Base-by-base conservation (phyloP, 1,140 invertebrate species). In the Bombus confusus region DNA sequence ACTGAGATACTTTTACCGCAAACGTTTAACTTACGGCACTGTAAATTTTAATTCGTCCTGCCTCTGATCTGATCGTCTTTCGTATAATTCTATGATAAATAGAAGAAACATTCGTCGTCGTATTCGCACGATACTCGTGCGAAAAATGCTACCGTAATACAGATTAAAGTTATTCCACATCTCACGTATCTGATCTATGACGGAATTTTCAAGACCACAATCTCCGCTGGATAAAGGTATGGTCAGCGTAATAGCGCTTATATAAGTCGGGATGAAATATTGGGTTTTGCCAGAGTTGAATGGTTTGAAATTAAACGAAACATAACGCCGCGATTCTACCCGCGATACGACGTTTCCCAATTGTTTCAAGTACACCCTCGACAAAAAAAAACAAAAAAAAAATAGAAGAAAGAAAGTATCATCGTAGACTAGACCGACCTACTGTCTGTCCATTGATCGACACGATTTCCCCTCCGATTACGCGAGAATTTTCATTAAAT, bases 401-500 rank as follows among this genome's bases (percentile, higher is more conserved):
- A 13, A 13, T 28, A 9, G 25, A 28, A 28, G 10, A 10, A n/a
- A n/a, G 0, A 15, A 0, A 15, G n/a, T 10, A 18, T 66, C 64
- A 18, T 18, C 12, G 62, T 1, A 2, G 2, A 15, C 12, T 15
- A 62, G 59, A n/a, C 10, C 12, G 15, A 37, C 1, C 47, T 71
- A 37, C 22, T n/a, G 52, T 28, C 62, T 43, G 43, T 25, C 13
- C 22, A 66, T 80, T 5, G 59, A 72, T 25, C 64, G 34, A 31
- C 34, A 73, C 57, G 64, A 76, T 76, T 59, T 59, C 25, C 15
- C 13, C 25, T 28, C 52, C 52, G 74, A 31, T 73, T 74, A 31
- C 31, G 22, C 41, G 37, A 69, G 34, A 57, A 52, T 83, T 68
- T 76, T 34, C 31, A 52, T 43, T 68, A 77, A 77, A 83, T 68